Conservation (phyloP, 2,888 invertebrate species). For the Caenorhabditis sp. region DNA sequence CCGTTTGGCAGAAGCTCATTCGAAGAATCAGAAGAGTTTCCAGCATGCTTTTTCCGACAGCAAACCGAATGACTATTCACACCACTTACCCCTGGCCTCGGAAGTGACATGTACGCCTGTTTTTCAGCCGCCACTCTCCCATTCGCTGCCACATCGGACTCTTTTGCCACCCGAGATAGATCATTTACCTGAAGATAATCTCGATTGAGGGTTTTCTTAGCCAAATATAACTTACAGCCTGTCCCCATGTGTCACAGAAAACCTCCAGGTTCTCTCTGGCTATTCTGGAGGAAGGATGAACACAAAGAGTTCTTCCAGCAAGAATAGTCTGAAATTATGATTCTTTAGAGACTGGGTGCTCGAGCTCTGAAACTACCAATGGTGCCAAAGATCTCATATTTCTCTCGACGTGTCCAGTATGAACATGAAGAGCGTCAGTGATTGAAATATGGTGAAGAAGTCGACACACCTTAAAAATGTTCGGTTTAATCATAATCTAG, state of each 20-base stretch:
- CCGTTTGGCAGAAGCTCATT: slow-evolving; percentile 55
- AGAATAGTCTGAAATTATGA: slow-evolving; percentile 87
- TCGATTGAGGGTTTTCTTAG: too few species aligned
- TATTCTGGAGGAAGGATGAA: slow-evolving; percentile 94
- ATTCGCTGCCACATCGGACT: slow-evolving; percentile 82
- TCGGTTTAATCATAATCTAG: neutral
- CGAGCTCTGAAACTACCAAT: slow-evolving; percentile 86
- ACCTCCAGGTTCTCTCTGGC: slow-evolving; percentile 96
- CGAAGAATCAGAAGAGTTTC: slow-evolving; percentile 48
- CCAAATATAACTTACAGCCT: slow-evolving; percentile 83
- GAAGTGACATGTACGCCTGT: slow-evolving; percentile 94
- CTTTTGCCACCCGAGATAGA: slow-evolving; percentile 87
- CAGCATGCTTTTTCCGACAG: slow-evolving; percentile 34
- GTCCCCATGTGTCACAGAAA: slow-evolving; percentile 86
- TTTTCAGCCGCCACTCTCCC: slow-evolving; percentile 86
- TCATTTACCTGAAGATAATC: slow-evolving; percentile 83
- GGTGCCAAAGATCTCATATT: slow-evolving; percentile 96
- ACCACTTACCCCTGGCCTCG: slow-evolving; percentile 91
- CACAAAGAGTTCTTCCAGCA: slow-evolving; percentile 93
- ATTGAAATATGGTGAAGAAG: slow-evolving; percentile 95
- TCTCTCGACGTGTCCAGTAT: slow-evolving; percentile 96
- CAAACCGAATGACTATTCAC: slow-evolving; percentile 9
- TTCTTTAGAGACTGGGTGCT: neutral
- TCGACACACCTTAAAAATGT: slow-evolving; percentile 91
- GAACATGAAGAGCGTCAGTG: slow-evolving; percentile 95